phyloP scores from a whole-genome alignment of 2,888 invertebrate species.

The Megalurothrips usitatus region DNA sequence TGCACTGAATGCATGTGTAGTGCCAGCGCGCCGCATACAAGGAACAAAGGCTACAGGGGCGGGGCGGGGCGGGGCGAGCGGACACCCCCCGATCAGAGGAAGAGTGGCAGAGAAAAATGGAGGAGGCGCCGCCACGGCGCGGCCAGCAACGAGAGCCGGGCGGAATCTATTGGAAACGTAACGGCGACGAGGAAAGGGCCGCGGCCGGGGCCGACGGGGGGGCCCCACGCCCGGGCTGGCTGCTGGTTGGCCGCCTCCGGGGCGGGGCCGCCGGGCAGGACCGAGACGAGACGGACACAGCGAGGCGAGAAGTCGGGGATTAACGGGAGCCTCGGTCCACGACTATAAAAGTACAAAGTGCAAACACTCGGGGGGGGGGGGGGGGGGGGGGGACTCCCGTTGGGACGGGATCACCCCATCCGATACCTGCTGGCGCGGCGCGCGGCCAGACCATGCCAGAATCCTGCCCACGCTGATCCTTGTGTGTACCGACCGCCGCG shows the following conservation, averaged over 20 bases:
- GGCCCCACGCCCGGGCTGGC: too few relatives aligned
- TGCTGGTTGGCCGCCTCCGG: background rate
- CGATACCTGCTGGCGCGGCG: too few relatives aligned
- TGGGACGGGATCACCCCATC: too few relatives aligned
- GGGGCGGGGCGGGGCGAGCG: background rate
- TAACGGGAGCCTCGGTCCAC: too few relatives aligned
- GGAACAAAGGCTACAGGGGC: too few relatives aligned
- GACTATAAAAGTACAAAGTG: too few relatives aligned
- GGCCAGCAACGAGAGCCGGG: background rate
- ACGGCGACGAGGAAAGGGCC: background rate
- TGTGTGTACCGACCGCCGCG: too few relatives aligned
- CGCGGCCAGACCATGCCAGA: too few relatives aligned
- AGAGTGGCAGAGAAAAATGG: background rate
- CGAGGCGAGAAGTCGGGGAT: too few relatives aligned
- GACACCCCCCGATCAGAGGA: background rate
- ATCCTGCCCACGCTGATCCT: too few relatives aligned
- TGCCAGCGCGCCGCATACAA: background rate
- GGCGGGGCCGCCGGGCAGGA: background rate
- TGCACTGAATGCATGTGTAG: background rate
- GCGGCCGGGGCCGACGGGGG: background rate
- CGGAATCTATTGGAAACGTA: background rate
- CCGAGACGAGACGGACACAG: background rate
- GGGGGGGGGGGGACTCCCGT: too few relatives aligned
- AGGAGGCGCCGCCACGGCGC: background rate
- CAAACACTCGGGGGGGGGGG: too few relatives aligned